These are phyloP conservation scores for Xiphias gladius DNA, from an alignment of 2,113 vertebrate genomes.

Conservation along the genomic window DNA sequence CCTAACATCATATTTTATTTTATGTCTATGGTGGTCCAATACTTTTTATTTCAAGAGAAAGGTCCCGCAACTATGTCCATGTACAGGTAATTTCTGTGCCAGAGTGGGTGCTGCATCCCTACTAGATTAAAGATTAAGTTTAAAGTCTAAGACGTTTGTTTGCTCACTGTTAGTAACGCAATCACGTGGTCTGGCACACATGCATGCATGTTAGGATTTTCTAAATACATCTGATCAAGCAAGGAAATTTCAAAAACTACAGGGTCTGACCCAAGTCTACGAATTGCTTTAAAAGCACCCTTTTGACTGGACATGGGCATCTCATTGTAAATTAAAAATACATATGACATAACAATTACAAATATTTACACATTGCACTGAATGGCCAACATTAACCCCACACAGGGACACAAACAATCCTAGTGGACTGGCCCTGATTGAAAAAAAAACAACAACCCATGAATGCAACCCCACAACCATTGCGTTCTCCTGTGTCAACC, in stretches of 20 bases:
- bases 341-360: neutral
- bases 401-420: neutral
- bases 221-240: neutral
- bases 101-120: neutral
- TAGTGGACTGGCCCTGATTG: conserved; percentile 9
- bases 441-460: neutral
- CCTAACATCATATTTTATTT: neutral
- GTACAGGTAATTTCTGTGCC: neutral
- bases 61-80: neutral
- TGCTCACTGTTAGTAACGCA: neutral
- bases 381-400: neutral
- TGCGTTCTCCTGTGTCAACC: conserved; percentile 9
- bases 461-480: neutral
- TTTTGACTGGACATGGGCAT: neutral
- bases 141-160: conserved; percentile 63
- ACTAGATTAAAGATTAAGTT: conserved; percentile 33
- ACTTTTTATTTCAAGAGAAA: neutral
- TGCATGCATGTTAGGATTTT: neutral
- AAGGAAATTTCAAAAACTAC: neutral
- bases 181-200: neutral
- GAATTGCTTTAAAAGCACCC: neutral
- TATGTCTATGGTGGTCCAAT: neutral
- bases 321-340: neutral
- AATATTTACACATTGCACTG: conserved; percentile 9
- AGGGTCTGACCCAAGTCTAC: neutral